Evolutionary conservation across 2,888 invertebrate genomes (phyloP), one percentile per base, ranked within the genome.

Genomic region (Invenusta paracnida): DNA sequence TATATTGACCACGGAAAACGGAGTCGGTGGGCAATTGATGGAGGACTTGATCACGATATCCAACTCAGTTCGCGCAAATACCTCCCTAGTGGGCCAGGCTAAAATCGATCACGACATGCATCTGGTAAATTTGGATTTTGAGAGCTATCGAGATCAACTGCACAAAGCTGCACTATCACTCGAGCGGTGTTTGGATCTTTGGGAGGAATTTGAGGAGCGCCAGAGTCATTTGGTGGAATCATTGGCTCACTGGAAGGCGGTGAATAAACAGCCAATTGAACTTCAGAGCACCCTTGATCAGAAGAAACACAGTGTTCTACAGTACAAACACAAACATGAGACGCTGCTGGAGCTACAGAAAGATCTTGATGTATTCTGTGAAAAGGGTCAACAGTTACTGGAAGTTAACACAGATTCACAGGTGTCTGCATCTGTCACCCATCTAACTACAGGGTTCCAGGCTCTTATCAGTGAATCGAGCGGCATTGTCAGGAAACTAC

Each of bases 101-200:
- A 93, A 93, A 25, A 94, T 96, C 13, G 94, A 94, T 82, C 94
- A 95, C 89, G 96, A 96, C 91, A 94, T 95, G 2, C 94, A 95
- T 87, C 95, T 95, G 89, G 90, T 96, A 48, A 94, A 94, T 89
- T 92, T 93, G 17, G 96, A 96, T 89, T 95, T 95, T 95, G 95
- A 96, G 90, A 94, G 94, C 5, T 91, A 96, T 2, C 94, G 95
- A 89, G 93, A 94, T 30, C 93, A 95, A 87, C 94, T 94, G 87
- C 94, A 94, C 83, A 95, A 96, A 87, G 94, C 95, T 0, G 94
- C 94, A 89, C 94, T 94, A 88, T 93, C 94, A 31, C 91, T 96
- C 1, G 93, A 94, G 85, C 94, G 94, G 89, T 96, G 96, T 88
- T 93, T 95, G 82, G 93, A 94, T 0, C 94, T 94, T 0, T 96